Conservation (phyloP, 2,113 vertebrate species). For the Ascaphus truei region DNA sequence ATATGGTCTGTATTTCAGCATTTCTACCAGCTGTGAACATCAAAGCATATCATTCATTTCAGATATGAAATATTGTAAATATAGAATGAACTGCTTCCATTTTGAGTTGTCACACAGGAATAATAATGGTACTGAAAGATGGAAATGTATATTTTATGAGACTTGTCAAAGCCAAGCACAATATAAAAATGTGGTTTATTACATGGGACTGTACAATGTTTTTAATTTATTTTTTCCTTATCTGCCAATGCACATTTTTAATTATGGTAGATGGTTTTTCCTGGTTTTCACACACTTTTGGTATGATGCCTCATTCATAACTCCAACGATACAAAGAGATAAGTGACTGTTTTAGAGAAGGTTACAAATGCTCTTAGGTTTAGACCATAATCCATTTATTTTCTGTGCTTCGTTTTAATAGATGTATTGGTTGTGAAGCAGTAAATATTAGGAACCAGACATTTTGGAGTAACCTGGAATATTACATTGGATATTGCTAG, state of each 20-base stretch:
- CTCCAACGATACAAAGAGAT: too few relatives aligned
- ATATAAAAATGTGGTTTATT: slow-evolving; percentile 6
- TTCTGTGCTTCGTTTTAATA: too few relatives aligned
- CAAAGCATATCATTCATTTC: slow-evolving; percentile 57
- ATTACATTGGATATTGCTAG: too few relatives aligned
- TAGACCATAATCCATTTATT: too few relatives aligned
- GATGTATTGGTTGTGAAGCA: too few relatives aligned
- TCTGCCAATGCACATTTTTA: neutral
- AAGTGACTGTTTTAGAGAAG: too few relatives aligned
- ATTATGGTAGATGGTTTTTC: neutral
- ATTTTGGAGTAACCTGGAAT: too few relatives aligned
- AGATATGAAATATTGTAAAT: slow-evolving; percentile 55
- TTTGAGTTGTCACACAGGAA: slow-evolving; percentile 46
- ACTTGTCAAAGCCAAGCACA: neutral
- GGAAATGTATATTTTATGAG: slow-evolving; percentile 1
- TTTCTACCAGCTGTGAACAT: slow-evolving; percentile 71
- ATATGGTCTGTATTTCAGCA: slow-evolving; percentile 55
- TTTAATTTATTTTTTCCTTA: neutral
- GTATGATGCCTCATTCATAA: too few relatives aligned
- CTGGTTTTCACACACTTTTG: too few relatives aligned
- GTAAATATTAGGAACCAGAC: too few relatives aligned
- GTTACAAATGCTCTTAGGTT: too few relatives aligned
- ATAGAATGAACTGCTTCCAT: slow-evolving; percentile 44
- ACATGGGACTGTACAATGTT: neutral
- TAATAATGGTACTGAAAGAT: slow-evolving; percentile 22